Evolutionary conservation across 2,113 vertebrate species (phyloP).

Genomic region (Polypterus senegalus): DNA sequence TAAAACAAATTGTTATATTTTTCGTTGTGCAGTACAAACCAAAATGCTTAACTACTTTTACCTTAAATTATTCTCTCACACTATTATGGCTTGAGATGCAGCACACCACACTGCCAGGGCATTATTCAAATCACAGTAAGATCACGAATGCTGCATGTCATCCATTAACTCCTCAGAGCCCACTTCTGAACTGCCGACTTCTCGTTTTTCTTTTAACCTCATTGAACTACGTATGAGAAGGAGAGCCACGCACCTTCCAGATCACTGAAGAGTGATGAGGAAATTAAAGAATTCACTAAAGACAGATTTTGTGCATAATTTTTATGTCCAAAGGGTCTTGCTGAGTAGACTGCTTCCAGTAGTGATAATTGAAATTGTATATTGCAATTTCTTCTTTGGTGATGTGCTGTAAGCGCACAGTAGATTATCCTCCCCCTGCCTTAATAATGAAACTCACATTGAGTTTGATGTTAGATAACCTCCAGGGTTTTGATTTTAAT

Average conservation of each 20-base stretch:
- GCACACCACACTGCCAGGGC: too few relatives aligned
- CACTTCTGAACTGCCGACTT: too few relatives aligned
- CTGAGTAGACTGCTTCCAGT: background rate
- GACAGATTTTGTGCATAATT: slow-evolving; percentile 2
- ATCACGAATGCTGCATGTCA: too few relatives aligned
- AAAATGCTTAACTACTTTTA: too few relatives aligned
- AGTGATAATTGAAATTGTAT: slow-evolving; percentile 25
- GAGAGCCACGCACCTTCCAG: background rate
- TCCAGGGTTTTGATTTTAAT: slow-evolving; percentile 42
- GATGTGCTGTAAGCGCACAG: background rate
- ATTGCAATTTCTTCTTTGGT: slow-evolving; percentile 10
- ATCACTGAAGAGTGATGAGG: background rate
- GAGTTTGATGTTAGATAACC: slow-evolving; percentile 15
- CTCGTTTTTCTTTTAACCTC: background rate
- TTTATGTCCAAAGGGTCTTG: background rate
- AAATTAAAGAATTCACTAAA: background rate
- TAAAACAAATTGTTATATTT: too few relatives aligned
- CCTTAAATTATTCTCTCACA: too few relatives aligned
- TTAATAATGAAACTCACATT: slow-evolving; percentile 36
- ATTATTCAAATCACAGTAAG: too few relatives aligned
- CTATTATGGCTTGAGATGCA: too few relatives aligned
- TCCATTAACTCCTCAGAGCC: too few relatives aligned
- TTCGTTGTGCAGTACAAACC: too few relatives aligned
- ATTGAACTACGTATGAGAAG: background rate
- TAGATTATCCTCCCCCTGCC: slow-evolving; percentile 4